Conservation (phyloP, 2,797 vertebrate genomes). For the Onychomys torridus region DNA sequence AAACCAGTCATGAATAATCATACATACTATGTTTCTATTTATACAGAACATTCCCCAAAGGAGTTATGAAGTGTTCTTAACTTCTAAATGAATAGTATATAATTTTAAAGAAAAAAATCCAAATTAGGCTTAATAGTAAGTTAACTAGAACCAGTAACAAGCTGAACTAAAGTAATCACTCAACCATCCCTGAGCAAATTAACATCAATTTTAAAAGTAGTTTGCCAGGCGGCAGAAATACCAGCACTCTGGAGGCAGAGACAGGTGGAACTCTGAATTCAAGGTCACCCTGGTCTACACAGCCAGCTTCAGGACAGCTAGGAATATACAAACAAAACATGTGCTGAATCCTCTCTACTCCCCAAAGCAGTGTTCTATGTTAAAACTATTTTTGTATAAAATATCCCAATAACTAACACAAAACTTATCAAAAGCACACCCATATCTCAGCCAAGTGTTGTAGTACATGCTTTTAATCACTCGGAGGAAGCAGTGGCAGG, state of each 20-base stretch:
- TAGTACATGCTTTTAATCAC: background rate
- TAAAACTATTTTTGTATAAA: constrained; percentile 41
- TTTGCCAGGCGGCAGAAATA: background rate
- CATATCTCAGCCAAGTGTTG: background rate
- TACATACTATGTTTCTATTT: background rate
- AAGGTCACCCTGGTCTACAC: background rate
- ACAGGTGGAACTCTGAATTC: background rate
- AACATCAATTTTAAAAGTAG: constrained; percentile 18
- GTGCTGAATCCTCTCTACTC: background rate
- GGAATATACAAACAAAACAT: background rate
- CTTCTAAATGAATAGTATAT: background rate
- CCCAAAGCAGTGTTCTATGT: constrained; percentile 5
- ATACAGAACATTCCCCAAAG: background rate
- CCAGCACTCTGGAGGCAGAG: background rate
- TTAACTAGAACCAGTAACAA: constrained; percentile 54
- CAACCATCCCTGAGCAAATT: constrained; percentile 16
- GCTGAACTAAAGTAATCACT: background rate
- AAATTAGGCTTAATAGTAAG: background rate
- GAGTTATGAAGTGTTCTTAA: background rate
- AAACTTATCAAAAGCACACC: constrained; percentile 11
- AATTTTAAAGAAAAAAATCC: background rate
- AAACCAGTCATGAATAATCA: constrained; percentile 21
- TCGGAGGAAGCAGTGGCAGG: background rate
- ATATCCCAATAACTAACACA: constrained; percentile 21
- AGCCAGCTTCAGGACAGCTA: background rate